A percentile compares a stretch with the other conserved stretches of the same genome.
These are phyloP conservation scores for Eriocheir sinensis DNA, from an alignment of 1,140 invertebrate genomes.

Conservation along the genomic window DNA sequence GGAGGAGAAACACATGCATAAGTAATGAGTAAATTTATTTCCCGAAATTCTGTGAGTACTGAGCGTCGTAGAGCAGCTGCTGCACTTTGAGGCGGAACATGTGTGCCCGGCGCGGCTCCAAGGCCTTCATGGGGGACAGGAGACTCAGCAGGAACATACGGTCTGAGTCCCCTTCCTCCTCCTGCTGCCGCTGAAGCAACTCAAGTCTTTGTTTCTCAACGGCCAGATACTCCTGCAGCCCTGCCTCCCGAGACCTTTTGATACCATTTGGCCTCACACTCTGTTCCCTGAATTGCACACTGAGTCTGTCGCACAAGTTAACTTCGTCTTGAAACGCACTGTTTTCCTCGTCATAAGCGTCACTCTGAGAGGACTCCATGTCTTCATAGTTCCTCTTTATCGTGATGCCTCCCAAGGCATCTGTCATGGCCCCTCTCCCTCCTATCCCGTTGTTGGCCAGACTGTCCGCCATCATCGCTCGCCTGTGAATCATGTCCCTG, in stretches of 20 bases:
- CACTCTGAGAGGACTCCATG: not conserved
- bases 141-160: not conserved
- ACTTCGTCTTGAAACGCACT: not conserved
- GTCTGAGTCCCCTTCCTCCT: not conserved
- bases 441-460: no score
- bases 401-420: no score
- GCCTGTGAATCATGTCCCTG: not conserved
- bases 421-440: no score
- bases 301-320: not conserved
- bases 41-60: not conserved
- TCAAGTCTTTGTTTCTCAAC: not conserved
- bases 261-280: not conserved
- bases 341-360: not conserved
- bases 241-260: not conserved
- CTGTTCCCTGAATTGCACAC: no score
- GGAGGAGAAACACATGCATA: not conserved
- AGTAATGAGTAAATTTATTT: not conserved
- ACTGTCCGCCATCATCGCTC: not conserved
- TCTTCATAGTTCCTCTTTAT: no score
- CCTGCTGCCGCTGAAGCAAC: not conserved
- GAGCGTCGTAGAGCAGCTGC: slow-evolving; percentile 24
- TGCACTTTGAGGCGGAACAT: slow-evolving; percentile 23
- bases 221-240: not conserved
- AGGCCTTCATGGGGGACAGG: not conserved
- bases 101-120: not conserved